These are phyloP conservation scores for Aratinga solstitialis DNA, from an alignment of 2,797 vertebrate species.

Conservation along the genomic window DNA sequence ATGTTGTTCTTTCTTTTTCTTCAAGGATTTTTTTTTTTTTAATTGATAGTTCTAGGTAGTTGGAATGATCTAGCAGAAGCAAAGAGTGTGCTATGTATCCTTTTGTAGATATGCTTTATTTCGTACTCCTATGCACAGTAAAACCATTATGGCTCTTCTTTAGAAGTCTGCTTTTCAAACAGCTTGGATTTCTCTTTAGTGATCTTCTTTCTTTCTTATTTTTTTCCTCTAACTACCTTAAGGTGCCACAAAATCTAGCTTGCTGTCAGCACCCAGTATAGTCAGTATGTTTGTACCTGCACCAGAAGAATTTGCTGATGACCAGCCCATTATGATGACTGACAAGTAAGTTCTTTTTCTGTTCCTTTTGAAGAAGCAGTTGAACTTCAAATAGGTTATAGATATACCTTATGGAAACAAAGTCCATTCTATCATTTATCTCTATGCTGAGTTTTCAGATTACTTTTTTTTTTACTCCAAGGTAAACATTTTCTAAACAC, in stretches of 20 bases:
- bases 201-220: not conserved
- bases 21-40: not conserved
- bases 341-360: conserved; percentile 85
- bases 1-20: not conserved
- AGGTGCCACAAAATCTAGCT: conserved; percentile 96
- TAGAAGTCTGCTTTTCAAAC: not conserved
- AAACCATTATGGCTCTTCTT: not conserved
- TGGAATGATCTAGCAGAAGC: not conserved
- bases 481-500: not conserved
- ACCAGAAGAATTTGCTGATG: conserved; percentile 97
- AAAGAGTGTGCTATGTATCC: not conserved
- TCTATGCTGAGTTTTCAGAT: not conserved
- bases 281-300: conserved; percentile 98
- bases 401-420: not conserved
- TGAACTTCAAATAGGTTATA: not conserved
- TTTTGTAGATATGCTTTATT: not conserved
- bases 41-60: not conserved
- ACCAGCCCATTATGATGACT: conserved; percentile 93
- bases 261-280: conserved; percentile 95
- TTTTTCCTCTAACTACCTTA: not conserved
- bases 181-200: not conserved
- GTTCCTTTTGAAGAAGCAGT: not conserved
- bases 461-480: not conserved
- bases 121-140: not conserved
- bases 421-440: not conserved